These are phyloP conservation scores for Hecatera dysodea DNA, from an alignment of 2,888 invertebrate species.

Conservation along the genomic window DNA sequence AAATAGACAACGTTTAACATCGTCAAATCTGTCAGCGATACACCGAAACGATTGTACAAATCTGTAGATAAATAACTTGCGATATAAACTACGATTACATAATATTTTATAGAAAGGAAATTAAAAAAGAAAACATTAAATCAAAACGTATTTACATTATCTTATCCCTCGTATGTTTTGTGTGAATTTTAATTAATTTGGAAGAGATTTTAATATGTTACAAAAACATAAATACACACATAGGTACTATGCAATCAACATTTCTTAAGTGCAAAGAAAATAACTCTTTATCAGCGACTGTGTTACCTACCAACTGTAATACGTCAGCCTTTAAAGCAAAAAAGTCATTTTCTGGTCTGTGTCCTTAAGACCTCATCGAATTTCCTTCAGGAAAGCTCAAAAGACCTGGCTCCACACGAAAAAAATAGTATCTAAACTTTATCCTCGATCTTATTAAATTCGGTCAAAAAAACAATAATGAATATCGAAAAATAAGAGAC, in stretches of 20 bases:
- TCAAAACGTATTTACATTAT: conserved; percentile 64
- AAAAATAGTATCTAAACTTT: background rate
- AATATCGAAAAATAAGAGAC: background rate
- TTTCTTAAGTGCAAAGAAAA: too few species aligned
- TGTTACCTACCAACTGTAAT: too few species aligned
- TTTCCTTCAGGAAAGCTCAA: background rate
- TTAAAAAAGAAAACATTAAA: conserved; percentile 42
- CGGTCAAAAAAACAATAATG: background rate
- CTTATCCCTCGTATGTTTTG: conserved; percentile 59
- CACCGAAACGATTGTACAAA: conserved; percentile 45
- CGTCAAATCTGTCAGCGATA: conserved; percentile 29
- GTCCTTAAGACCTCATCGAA: too few species aligned
- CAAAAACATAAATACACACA: background rate
- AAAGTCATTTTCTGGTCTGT: too few species aligned
- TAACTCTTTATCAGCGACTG: too few species aligned
- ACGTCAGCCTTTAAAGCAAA: too few species aligned
- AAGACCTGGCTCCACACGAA: background rate
- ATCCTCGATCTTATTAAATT: background rate
- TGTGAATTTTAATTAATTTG: conserved; percentile 35
- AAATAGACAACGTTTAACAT: background rate
- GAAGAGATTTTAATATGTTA: background rate
- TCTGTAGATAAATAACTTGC: conserved; percentile 59
- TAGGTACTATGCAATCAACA: background rate
- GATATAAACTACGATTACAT: conserved; percentile 61
- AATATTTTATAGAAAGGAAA: conserved; percentile 46